phyloP scores from a whole-genome alignment of 2,113 vertebrate genomes.

The Microcebus jonahi region DNA sequence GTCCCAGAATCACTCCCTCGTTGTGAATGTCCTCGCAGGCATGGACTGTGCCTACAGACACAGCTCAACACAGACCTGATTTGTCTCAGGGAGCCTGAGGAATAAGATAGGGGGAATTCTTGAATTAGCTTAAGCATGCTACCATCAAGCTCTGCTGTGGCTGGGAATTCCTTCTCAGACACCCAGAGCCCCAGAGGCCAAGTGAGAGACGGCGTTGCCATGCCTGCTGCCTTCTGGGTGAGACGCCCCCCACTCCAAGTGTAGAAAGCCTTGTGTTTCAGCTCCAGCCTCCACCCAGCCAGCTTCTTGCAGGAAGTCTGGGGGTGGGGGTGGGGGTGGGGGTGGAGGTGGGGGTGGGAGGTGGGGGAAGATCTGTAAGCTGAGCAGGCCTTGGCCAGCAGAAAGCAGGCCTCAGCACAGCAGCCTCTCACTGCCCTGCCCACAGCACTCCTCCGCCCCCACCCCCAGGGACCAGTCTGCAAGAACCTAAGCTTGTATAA shows the following conservation, averaged over 20 bases:
- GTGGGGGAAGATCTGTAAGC: background rate
- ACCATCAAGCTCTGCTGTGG: background rate
- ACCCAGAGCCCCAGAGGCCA: background rate
- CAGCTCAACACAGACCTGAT: background rate
- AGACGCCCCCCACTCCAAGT: background rate
- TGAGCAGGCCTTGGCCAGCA: background rate
- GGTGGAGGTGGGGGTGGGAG: background rate
- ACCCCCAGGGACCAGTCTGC: conserved; percentile 64
- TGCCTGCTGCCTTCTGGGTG: background rate
- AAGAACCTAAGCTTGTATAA: conserved; percentile 78
- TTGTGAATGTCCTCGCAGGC: background rate
- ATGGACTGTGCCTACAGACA: background rate
- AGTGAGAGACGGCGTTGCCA: background rate
- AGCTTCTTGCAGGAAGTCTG: background rate
- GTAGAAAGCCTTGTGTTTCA: background rate
- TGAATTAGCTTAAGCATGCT: background rate
- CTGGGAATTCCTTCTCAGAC: conserved; percentile 1
- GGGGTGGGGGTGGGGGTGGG: background rate
- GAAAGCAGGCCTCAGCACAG: conserved; percentile 21
- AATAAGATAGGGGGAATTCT: background rate
- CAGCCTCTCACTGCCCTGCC: background rate
- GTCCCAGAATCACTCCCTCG: background rate
- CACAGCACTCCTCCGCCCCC: conserved; percentile 21
- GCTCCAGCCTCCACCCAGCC: background rate
- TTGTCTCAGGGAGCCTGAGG: background rate